Evolutionary conservation across 2,888 invertebrate genomes (phyloP), one percentile per base, ranked within the genome.

Genomic region (Drosophila mulleri): DNA sequence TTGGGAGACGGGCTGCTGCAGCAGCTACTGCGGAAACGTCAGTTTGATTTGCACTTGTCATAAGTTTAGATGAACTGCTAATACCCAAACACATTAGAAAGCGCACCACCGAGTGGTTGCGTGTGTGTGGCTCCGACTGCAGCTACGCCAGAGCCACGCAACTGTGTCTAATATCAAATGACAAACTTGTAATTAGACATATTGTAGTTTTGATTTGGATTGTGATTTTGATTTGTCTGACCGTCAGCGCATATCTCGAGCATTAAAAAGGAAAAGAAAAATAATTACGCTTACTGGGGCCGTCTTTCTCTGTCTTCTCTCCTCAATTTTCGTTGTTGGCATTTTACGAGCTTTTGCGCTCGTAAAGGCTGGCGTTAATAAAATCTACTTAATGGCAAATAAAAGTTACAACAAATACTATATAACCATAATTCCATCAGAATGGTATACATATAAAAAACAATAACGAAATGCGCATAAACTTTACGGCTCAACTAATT

Each of bases 51-150:
- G 90, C 90, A 84, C 85, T 80, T 87, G 90, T 87, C 86, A 87
- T 90, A 87, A 90, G 90, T 84, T 88, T 74, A 87, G 80, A 87
- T 87, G 86, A 87, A 90, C 86, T 87, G 85, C 90, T 90, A 90
- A 90, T 90, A 85, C 82, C 70, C 80, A 74, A 88, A 89, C 86
- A 88, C 86, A 86, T 86, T 90, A 88, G 89, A 87, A 87, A 90
- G 86, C 82, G 76, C 83, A 76, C 64, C 54, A 54, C 54, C 54
- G 7, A n/a, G 41, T 39, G 53, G 53, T 59, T 59, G 59, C 59
- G 47, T 59, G 59, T 39, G 59, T 48, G 47, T 59, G 47, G 58
- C 45, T 45, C 45, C 4, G 42, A 44, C 44, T 20, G 44, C 44
- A 20, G n/a, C 44, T 35, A 11, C 23, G 16, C 14, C 26, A 16